Evolutionary conservation across 2,797 vertebrate species (phyloP), one percentile per base, ranked within the genome.

Genomic region (Furcifer pardalis): DNA sequence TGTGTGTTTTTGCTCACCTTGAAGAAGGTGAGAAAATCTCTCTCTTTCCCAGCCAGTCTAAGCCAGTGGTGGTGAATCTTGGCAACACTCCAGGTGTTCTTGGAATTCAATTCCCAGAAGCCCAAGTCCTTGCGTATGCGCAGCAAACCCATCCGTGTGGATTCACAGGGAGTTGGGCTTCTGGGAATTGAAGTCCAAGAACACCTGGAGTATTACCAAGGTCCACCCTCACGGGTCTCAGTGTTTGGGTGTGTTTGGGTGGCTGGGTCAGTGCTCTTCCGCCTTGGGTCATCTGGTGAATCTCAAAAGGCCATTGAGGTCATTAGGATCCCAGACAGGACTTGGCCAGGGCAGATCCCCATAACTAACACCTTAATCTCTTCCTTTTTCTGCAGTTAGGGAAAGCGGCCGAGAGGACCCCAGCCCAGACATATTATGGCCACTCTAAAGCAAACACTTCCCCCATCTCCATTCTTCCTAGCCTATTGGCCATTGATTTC

Each of bases 401-500:
- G 92, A 93, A 90, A 71, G 83, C 91, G 1, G 49, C 86, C 77
- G 0, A 46, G 86, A 88, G 90, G 90, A 89, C 89, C 90, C 84
- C 81, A 79, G 76, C 68, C 87, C 92, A 86, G 91, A 92, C 82
- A 82, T 87, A 92, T 88, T 83, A 13, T 5, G 88, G 89, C 89
- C 89, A 89, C 89, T 91, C 90, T 92, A 93, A 94, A 94, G 92
- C 90, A 93, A 94, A 94, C 93, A 93, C 93, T 93, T 91, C 91
- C 92, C 91, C 91, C 87, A 89, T 93, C 94, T 92, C 91, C 91
- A 93, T 94, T 94, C 91, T 92, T 94, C 93, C 94, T 91, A 92
- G 92, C 92, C 91, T 92, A 92, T 93, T 93, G 93, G 92, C 84
- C 94, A 95, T 94, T 94, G 95, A 95, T 95, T 95, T 94, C 93